Percentiles rank a stretch among this genome's conserved stretches.
These are phyloP conservation scores for Drosophila anomelani DNA, from an alignment of 2,888 invertebrate species.

Conservation along the genomic window DNA sequence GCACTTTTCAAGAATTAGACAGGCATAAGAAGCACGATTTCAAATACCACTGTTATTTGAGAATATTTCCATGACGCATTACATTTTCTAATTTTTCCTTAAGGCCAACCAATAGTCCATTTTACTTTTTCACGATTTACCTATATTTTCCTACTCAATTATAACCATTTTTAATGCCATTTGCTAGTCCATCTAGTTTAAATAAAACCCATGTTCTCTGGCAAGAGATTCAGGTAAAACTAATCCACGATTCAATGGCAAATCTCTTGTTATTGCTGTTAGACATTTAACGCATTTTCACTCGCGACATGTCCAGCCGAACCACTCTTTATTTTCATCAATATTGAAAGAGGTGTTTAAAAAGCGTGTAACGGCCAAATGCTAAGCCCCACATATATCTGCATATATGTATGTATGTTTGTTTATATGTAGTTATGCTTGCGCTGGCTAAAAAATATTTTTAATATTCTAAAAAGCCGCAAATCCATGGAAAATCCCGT, in stretches of 20 bases:
- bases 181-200: slow-evolving; percentile 20
- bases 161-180: not conserved
- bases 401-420: slow-evolving; percentile 4
- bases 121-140: not conserved
- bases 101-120: too few species aligned
- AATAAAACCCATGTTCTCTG: slow-evolving; percentile 16
- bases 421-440: slow-evolving; percentile 1
- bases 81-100: not conserved
- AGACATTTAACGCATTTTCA: slow-evolving; percentile 50
- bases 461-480: slow-evolving; percentile 76
- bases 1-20: not conserved
- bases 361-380: slow-evolving; percentile 71
- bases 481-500: slow-evolving; percentile 65
- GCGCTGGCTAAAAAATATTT: slow-evolving; percentile 55
- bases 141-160: not conserved
- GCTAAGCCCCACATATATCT: slow-evolving; percentile 41
- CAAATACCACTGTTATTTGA: not conserved
- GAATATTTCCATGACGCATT: not conserved
- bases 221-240: slow-evolving; percentile 35
- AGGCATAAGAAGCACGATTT: not conserved
- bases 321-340: slow-evolving; percentile 67
- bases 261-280: slow-evolving; percentile 40
- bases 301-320: slow-evolving; percentile 18
- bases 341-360: slow-evolving; percentile 74
- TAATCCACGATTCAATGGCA: slow-evolving; percentile 43